These are phyloP conservation scores for Bilobella aurantiaca DNA, from an alignment of 1,140 invertebrate genomes.

Conservation along the genomic window DNA sequence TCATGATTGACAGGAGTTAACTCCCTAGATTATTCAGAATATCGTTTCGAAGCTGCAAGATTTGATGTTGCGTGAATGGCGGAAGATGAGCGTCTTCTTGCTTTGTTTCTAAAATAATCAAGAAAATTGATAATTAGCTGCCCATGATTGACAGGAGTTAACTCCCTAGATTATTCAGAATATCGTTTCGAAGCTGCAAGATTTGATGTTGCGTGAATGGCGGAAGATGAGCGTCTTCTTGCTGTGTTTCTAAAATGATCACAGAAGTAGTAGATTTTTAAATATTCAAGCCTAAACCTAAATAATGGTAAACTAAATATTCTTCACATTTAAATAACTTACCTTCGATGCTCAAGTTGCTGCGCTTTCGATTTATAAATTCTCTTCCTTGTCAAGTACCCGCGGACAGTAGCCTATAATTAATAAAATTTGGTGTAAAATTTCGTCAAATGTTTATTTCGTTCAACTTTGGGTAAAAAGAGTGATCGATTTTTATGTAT, in stretches of 20 bases:
- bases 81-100: not conserved
- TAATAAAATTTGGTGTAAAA: slow-evolving; percentile 35
- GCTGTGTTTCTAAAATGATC: not conserved
- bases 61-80: not conserved
- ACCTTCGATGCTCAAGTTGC: not conserved
- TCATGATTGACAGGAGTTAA: no score
- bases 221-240: not conserved
- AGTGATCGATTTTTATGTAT: not conserved
- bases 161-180: not conserved
- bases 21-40: not conserved
- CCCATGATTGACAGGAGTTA: no score
- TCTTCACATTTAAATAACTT: not conserved
- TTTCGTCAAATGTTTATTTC: not conserved
- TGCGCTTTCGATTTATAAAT: not conserved
- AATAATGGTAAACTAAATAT: no score
- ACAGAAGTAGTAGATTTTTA: not conserved
- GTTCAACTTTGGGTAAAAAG: not conserved
- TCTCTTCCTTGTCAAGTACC: slow-evolving; percentile 49
- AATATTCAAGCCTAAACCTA: no score
- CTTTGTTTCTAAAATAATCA: not conserved
- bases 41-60: not conserved
- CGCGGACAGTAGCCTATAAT: slow-evolving; percentile 58
- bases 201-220: not conserved
- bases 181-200: not conserved
- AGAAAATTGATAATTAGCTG: no score